A percentile compares a stretch with the other conserved stretches of the same genome.
Conservation (phyloP, 2,797 vertebrate species). For the Coilia nasus region DNA sequence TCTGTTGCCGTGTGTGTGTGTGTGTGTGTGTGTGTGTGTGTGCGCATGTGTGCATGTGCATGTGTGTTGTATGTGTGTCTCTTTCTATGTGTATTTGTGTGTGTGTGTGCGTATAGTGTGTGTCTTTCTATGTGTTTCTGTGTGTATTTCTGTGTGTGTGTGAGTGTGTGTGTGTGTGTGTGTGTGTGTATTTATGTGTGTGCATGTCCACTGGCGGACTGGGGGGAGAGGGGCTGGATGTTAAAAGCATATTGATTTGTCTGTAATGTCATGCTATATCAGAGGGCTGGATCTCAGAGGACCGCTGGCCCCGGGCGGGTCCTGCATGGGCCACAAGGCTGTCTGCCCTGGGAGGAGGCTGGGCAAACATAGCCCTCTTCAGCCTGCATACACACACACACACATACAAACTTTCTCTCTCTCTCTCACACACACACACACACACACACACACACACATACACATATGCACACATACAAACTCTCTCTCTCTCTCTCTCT, state of each 20-base stretch:
- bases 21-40: background rate
- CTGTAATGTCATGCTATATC: slow-evolving; percentile 79
- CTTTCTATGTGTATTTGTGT: background rate
- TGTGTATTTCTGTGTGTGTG: background rate
- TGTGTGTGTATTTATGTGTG: background rate
- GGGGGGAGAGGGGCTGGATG: slow-evolving; percentile 73
- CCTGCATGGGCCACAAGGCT: background rate
- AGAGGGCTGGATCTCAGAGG: slow-evolving; percentile 75
- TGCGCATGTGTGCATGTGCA: background rate
- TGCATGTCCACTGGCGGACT: background rate
- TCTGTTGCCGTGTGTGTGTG: background rate
- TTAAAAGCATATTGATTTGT: slow-evolving; percentile 85
- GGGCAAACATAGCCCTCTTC: too few species aligned
- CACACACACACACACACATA: too few species aligned
- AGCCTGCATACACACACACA: background rate
- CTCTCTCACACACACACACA: background rate
- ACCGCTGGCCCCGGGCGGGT: slow-evolving; percentile 69
- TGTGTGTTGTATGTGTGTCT: background rate
- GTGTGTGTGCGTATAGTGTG: slow-evolving; percentile 5
- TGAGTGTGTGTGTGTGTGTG: background rate
- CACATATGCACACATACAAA: too few species aligned
- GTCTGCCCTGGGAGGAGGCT: background rate
- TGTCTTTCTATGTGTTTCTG: background rate
- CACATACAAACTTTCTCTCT: too few species aligned
- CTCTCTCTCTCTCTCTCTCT: too few species aligned